Percentiles rank a stretch among this genome's conserved stretches.
Evolutionary conservation across 1,140 invertebrate genomes (phyloP).

Genomic region (Drosophila leontia): DNA sequence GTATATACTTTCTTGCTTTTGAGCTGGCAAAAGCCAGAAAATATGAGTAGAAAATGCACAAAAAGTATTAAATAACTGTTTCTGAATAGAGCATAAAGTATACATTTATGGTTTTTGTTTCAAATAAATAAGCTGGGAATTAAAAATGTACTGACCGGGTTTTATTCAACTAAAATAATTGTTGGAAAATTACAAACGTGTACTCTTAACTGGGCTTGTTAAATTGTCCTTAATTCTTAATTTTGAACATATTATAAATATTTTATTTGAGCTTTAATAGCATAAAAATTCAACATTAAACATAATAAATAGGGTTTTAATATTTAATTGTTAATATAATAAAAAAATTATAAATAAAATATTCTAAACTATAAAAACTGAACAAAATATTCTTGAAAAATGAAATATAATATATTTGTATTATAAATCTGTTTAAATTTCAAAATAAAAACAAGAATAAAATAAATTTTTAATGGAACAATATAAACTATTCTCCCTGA

Average conservation of each 20-base stretch:
- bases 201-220: not conserved
- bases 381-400: accelerated
- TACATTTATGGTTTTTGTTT: not conserved
- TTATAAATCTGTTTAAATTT: not conserved
- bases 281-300: not conserved
- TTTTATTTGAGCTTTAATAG: not conserved
- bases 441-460: not conserved
- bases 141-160: too few species aligned
- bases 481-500: too few species aligned
- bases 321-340: too few species aligned
- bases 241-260: not conserved
- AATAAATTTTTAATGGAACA: not conserved
- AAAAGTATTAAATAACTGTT: not conserved
- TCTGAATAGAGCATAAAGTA: not conserved
- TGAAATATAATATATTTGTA: not conserved
- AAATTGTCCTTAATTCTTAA: not conserved
- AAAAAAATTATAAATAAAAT: too few species aligned
- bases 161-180: not conserved
- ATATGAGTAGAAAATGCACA: not conserved
- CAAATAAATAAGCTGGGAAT: not conserved
- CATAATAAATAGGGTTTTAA: too few species aligned
- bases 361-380: not conserved
- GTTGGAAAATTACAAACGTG: not conserved
- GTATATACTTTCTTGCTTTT: not conserved
- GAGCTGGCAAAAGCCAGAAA: not conserved